Evolutionary conservation across 2,797 vertebrate species (phyloP).

Genomic region (Lepilemur ruficaudatus): DNA sequence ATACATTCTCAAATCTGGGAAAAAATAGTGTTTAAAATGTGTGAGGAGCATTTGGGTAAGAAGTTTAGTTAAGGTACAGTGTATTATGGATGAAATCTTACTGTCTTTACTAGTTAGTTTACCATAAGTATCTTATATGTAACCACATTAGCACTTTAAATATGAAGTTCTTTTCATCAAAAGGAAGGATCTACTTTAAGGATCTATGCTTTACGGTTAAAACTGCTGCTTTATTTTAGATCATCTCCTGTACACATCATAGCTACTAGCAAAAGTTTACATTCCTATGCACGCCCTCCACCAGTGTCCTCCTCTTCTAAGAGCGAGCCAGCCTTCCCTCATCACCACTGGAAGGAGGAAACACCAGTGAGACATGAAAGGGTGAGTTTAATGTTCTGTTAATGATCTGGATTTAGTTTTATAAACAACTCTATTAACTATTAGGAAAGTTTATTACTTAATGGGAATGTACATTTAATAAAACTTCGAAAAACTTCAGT

Average conservation of each 20-base stretch:
- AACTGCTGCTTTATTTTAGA: slow-evolving; percentile 83
- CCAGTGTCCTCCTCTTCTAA: slow-evolving; percentile 88
- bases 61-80: background rate
- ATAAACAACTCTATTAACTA: background rate
- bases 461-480: background rate
- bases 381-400: slow-evolving; percentile 77
- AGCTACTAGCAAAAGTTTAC: slow-evolving; percentile 99
- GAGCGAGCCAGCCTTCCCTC: slow-evolving; percentile 90
- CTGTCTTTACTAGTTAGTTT: slow-evolving; percentile 23
- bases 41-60: background rate
- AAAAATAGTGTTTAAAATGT: background rate
- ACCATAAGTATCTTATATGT: background rate
- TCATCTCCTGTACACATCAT: slow-evolving; percentile 99
- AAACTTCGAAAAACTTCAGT: background rate
- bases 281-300: slow-evolving; percentile 99
- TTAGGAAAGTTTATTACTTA: slow-evolving; percentile 7
- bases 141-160: background rate
- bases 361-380: slow-evolving; percentile 86
- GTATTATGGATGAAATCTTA: background rate
- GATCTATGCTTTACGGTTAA: slow-evolving; percentile 28
- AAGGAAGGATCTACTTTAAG: slow-evolving; percentile 15
- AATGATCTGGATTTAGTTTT: background rate
- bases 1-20: background rate
- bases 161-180: slow-evolving; percentile 12
- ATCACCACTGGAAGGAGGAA: slow-evolving; percentile 93